A percentile compares a stretch with the other conserved stretches of the same genome.
phyloP scores from a whole-genome alignment of 2,888 invertebrate species.

The Thyatira batis region DNA sequence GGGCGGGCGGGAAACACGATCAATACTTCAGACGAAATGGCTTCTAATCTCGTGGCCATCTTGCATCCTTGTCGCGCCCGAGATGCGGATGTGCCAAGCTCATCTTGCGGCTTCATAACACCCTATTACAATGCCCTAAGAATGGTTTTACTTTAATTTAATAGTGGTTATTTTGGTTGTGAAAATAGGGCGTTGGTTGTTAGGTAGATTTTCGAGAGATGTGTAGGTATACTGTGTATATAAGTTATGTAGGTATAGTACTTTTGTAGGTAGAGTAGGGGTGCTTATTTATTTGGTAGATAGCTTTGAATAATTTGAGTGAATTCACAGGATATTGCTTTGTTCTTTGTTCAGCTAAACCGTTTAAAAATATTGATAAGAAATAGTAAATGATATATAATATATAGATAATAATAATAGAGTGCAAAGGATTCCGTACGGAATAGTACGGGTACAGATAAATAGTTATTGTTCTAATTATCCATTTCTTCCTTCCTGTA shows the following conservation, averaged over 20 bases:
- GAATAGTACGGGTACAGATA: background rate
- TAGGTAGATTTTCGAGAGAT: slow-evolving; percentile 19
- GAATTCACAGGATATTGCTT: background rate
- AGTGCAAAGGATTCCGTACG: background rate
- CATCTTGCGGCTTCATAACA: slow-evolving; percentile 7
- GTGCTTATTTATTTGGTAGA: background rate
- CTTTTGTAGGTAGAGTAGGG: background rate
- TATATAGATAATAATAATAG: background rate
- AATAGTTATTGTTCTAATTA: background rate
- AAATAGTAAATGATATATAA: background rate
- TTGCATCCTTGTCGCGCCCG: slow-evolving; percentile 72
- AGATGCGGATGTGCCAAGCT: slow-evolving; percentile 49
- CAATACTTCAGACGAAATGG: slow-evolving; percentile 53
- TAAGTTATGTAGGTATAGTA: background rate
- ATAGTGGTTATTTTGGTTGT: slow-evolving; percentile 27
- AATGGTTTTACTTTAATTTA: slow-evolving; percentile 11
- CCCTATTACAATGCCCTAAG: slow-evolving; percentile 6
- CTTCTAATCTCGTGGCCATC: slow-evolving; percentile 69
- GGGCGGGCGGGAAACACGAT: slow-evolving; percentile 38
- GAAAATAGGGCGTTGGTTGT: slow-evolving; percentile 26
- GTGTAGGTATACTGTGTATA: background rate
- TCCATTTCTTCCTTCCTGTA: no score
- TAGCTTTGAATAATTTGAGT: no score
- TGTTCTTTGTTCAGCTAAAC: background rate
- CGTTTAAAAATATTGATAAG: background rate